phyloP scores from a whole-genome alignment of 1,140 invertebrate species.

The Drosophila bifasciata region DNA sequence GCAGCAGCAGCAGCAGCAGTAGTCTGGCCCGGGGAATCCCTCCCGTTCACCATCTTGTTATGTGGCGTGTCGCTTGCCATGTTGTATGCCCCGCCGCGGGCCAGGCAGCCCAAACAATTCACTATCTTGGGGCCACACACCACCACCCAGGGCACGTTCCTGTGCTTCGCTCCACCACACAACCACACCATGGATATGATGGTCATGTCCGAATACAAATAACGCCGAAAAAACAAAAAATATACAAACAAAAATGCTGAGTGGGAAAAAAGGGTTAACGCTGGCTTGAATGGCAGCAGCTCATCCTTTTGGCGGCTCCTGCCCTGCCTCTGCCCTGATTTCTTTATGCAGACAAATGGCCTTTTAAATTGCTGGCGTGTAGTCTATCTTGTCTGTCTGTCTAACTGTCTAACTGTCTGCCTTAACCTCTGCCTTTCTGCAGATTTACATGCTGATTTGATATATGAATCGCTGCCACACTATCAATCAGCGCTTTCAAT shows the following conservation, averaged over 20 bases:
- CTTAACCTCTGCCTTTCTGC: constrained; percentile 15
- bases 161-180: background rate
- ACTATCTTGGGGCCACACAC: constrained; percentile 46
- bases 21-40: constrained; percentile 18
- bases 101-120: constrained; percentile 27
- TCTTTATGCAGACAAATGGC: constrained; percentile 72
- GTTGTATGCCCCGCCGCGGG: constrained; percentile 45
- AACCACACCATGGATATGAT: no score
- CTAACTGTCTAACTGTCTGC: constrained; percentile 21
- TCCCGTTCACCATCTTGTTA: constrained; percentile 45
- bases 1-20: no score
- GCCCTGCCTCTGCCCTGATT: constrained; percentile 1
- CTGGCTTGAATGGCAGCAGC: background rate
- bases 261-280: constrained; percentile 34
- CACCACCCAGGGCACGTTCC: constrained; percentile 10
- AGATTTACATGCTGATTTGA: constrained; percentile 77
- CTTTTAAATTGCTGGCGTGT: constrained; percentile 76
- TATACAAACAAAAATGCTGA: background rate
- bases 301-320: background rate
- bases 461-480: constrained; percentile 68
- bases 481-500: constrained; percentile 68
- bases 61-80: constrained; percentile 58
- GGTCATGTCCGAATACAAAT: constrained; percentile 29
- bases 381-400: constrained; percentile 39
- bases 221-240: constrained; percentile 1